Base-by-base conservation (phyloP, 2,797 vertebrate genomes). In the Sebastes minor region DNA sequence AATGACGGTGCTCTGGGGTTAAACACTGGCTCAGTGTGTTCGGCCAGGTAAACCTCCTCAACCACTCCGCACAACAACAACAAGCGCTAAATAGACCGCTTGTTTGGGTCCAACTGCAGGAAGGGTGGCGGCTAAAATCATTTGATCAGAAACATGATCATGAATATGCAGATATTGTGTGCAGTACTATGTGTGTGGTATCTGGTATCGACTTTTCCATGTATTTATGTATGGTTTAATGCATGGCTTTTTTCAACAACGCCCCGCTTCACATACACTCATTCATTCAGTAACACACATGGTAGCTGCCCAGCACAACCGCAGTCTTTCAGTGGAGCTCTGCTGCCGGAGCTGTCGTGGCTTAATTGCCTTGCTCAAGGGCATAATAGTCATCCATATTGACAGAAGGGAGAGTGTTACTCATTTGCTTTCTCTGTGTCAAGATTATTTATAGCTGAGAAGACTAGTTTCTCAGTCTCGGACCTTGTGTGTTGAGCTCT, bases 21-120 rank as follows among this genome's bases (percentile, higher is more conserved):
- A 53, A 91, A 94, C 93, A 95, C 85, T 90, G 80, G 72, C 83
- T 82, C 91, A 88, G 88, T 95, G 93, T 94, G 87, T 69, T 16
- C 3, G 20, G 53, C 60, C 92, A 90, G 93, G 92, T 93, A 92
- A 75, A 74, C 74, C 65, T 75, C 85, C 67, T 64, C 64, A 35
- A 23, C 83, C 56, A 1, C 60, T 27, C 80, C 25, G 20, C 83
- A 87, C 78, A 92, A 84, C 86, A 89, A 91, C 89, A 91, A 91
- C 92, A 90, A 80, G 86, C 69, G 61, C 86, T 93, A 91, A 94
- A 94, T 90, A 56, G 87, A 12, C 38, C 28, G 0, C 90, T 86
- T 93, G 92, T 94, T 85, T 76, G 46, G 80, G n/a, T 76, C 72
- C 66, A 52, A 66, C 80, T 76, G 81, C 82, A 82, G 80, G 91